Conservation (phyloP, 2,888 invertebrate species). For the Cerastis leucographa region DNA sequence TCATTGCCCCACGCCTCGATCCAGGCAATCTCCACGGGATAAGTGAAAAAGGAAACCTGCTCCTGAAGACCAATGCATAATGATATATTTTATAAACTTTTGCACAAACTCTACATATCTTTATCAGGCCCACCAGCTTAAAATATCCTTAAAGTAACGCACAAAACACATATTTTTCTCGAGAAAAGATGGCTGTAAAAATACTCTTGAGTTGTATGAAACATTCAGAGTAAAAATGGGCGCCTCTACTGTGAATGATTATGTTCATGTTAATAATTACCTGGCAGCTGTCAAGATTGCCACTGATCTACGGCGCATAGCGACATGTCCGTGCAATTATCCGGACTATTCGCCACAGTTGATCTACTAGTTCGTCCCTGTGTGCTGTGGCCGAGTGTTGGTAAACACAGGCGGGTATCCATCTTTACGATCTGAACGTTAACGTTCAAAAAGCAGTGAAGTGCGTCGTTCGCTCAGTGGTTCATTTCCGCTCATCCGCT, state of each 20-base stretch:
- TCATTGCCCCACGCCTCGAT: slow-evolving; percentile 1
- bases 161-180: background rate
- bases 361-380: slow-evolving; percentile 22
- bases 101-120: background rate
- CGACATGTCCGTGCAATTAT: background rate
- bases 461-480: slow-evolving; percentile 18
- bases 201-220: background rate
- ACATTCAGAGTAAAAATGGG: background rate
- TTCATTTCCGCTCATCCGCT: slow-evolving; percentile 22
- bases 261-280: slow-evolving; percentile 22
- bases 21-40: background rate
- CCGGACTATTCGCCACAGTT: background rate
- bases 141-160: background rate
- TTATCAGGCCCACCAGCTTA: background rate
- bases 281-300: slow-evolving; percentile 41
- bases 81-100: background rate
- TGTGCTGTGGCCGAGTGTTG: slow-evolving; percentile 17
- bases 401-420: slow-evolving; percentile 32
- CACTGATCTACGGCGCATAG: slow-evolving; percentile 11
- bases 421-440: slow-evolving; percentile 13
- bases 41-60: background rate
- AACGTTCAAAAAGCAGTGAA: slow-evolving; percentile 19
- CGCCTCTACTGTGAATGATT: slow-evolving; percentile 6
- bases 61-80: background rate
- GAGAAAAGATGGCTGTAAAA: background rate